These are phyloP conservation scores for Seriola dumerili DNA, from an alignment of 2,113 vertebrate species.

Conservation along the genomic window DNA sequence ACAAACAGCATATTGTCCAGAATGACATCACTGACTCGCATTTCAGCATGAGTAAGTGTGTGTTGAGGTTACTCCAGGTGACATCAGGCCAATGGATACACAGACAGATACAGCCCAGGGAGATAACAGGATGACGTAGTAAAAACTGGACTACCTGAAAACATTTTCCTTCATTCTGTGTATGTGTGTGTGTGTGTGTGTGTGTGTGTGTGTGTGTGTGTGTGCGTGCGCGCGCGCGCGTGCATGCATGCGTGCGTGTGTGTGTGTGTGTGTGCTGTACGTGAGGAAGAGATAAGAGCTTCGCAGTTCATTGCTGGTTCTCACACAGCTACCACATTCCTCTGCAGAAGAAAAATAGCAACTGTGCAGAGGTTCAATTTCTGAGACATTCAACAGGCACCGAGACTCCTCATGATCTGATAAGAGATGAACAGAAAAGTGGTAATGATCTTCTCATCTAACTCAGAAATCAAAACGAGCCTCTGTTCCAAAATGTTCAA, in stretches of 20 bases:
- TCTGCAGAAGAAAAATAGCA: slow-evolving; percentile 19
- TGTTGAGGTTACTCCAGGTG: slow-evolving; percentile 49
- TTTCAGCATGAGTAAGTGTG: slow-evolving; percentile 48
- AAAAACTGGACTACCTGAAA: slow-evolving; percentile 7
- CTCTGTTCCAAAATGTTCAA: slow-evolving; percentile 22
- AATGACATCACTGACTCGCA: slow-evolving; percentile 65
- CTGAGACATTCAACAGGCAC: slow-evolving; percentile 4
- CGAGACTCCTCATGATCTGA: neutral
- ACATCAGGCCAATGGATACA: slow-evolving; percentile 31
- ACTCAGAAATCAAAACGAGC: neutral
- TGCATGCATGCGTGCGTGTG: neutral
- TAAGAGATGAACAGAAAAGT: slow-evolving; percentile 10
- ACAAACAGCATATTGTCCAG: slow-evolving; percentile 71
- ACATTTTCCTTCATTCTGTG: neutral
- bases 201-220: slow-evolving; percentile 3
- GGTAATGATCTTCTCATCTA: neutral
- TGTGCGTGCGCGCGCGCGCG: neutral
- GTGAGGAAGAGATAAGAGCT: neutral
- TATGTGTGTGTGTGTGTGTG: slow-evolving; percentile 8
- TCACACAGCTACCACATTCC: slow-evolving; percentile 27
- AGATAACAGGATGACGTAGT: slow-evolving; percentile 26
- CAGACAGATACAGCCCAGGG: slow-evolving; percentile 32
- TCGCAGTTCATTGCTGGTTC: slow-evolving; percentile 10
- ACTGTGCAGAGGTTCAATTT: neutral
- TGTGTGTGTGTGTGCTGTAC: neutral